Conservation (phyloP, 2,113 vertebrate genomes). For the Harpagus bidentatus region DNA sequence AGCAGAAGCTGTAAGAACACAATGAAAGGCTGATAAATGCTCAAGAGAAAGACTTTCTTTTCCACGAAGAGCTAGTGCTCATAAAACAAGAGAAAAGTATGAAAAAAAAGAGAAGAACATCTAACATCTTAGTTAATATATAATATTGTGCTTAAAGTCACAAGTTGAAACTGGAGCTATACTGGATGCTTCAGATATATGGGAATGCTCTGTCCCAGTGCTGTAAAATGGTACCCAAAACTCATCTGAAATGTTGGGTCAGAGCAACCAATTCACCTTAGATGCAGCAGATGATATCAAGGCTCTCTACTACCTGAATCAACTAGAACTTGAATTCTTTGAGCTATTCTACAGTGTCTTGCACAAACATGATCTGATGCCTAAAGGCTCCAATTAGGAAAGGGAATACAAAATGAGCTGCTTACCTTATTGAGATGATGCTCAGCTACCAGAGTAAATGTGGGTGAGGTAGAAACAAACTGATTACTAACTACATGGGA, state of each 20-base stretch:
- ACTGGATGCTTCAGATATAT: background rate
- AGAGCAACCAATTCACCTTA: background rate
- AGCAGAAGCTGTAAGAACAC: background rate
- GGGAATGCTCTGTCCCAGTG: background rate
- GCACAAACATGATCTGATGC: constrained; percentile 22
- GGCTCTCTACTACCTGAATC: background rate
- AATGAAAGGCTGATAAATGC: background rate
- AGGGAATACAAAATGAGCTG: constrained; percentile 8
- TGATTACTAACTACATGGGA: constrained; percentile 30
- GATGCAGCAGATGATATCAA: background rate
- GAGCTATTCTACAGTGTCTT: background rate
- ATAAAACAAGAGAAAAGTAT: background rate
- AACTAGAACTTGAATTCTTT: constrained; percentile 1
- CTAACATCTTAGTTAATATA: background rate
- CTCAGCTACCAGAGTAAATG: constrained; percentile 34
- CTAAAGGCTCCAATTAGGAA: constrained; percentile 33
- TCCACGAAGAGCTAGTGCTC: background rate
- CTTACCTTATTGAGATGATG: constrained; percentile 12
- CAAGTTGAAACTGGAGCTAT: background rate
- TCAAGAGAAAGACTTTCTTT: background rate
- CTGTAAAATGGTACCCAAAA: background rate
- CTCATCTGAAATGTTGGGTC: background rate
- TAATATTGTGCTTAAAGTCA: background rate
- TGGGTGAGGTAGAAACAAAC: constrained; percentile 37
- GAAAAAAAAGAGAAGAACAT: background rate